A percentile compares a stretch with the other conserved stretches of the same genome.
Conservation (phyloP, 2,797 vertebrate genomes). For the Oreonectes daqikongensis region DNA sequence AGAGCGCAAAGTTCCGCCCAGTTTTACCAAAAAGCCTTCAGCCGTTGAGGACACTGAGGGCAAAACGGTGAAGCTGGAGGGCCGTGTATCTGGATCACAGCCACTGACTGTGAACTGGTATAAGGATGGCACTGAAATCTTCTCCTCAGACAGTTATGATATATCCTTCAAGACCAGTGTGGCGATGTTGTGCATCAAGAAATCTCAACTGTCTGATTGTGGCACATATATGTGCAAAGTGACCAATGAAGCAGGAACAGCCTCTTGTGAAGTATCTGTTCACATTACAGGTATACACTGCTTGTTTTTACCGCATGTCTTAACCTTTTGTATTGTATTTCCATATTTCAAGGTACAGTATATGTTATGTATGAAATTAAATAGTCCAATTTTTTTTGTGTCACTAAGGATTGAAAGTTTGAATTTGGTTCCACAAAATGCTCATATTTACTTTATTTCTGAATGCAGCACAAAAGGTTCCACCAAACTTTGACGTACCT, state of each 20-base stretch:
- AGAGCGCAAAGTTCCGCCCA: conserved; percentile 91
- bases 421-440: too few relatives aligned
- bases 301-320: neutral
- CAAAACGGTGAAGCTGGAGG: conserved; percentile 89
- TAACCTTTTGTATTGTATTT: conserved; percentile 14
- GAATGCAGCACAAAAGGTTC: conserved; percentile 85
- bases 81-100: conserved; percentile 89
- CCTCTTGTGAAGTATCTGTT: conserved; percentile 82
- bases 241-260: conserved; percentile 88
- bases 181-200: conserved; percentile 84
- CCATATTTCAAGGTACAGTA: neutral
- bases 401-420: neutral
- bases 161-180: conserved; percentile 89
- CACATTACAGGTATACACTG: conserved; percentile 83
- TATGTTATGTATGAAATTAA: neutral
- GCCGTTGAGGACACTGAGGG: conserved; percentile 91
- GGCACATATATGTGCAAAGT: conserved; percentile 88
- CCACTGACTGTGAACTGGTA: conserved; percentile 89
- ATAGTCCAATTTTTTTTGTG: neutral
- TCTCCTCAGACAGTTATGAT: conserved; percentile 84
- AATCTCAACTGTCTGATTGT: conserved; percentile 76
- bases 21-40: conserved; percentile 92
- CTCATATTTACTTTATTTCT: conserved; percentile 31
- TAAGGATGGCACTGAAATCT: conserved; percentile 84
- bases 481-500: conserved; percentile 89